These are phyloP conservation scores for Sisyra nigra DNA, from an alignment of 2,888 invertebrate species.

Conservation along the genomic window DNA sequence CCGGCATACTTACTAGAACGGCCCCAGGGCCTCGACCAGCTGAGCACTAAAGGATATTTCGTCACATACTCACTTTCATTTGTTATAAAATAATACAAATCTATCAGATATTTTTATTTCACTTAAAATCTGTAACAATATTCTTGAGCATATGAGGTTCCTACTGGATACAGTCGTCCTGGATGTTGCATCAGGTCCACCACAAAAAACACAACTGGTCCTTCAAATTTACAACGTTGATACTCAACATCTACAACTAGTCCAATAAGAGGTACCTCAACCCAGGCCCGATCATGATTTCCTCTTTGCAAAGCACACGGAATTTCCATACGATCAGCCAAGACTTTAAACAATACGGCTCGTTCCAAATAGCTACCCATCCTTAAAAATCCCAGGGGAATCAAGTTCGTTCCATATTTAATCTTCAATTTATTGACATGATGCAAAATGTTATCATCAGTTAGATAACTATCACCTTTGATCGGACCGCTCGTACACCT, in stretches of 20 bases:
- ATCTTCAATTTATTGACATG: conserved; percentile 18
- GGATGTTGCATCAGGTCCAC: conserved; percentile 38
- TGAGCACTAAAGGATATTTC: no score
- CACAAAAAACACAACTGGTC: conserved; percentile 32
- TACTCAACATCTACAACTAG: conserved; percentile 10
- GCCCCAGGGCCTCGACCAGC: no score
- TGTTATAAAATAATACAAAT: no score
- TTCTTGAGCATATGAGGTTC: conserved; percentile 23
- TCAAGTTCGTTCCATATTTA: conserved; percentile 21
- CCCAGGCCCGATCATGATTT: conserved; percentile 40
- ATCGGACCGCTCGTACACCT: neutral
- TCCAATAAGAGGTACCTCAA: conserved; percentile 42
- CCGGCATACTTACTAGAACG: no score
- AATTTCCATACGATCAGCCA: conserved; percentile 44
- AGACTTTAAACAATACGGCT: conserved; percentile 43
- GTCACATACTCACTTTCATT: no score
- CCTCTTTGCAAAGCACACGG: conserved; percentile 41
- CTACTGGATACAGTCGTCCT: conserved; percentile 28
- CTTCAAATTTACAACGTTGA: neutral
- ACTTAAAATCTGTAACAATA: neutral
- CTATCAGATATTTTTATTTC: no score
- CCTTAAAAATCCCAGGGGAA: conserved; percentile 39
- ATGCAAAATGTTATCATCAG: conserved; percentile 15
- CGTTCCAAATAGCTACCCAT: conserved; percentile 44
- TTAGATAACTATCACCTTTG: conserved; percentile 3